Percentiles rank a stretch among this genome's conserved stretches.
Conservation (phyloP, 2,888 invertebrate genomes). For the Lycophotia porphyrea region DNA sequence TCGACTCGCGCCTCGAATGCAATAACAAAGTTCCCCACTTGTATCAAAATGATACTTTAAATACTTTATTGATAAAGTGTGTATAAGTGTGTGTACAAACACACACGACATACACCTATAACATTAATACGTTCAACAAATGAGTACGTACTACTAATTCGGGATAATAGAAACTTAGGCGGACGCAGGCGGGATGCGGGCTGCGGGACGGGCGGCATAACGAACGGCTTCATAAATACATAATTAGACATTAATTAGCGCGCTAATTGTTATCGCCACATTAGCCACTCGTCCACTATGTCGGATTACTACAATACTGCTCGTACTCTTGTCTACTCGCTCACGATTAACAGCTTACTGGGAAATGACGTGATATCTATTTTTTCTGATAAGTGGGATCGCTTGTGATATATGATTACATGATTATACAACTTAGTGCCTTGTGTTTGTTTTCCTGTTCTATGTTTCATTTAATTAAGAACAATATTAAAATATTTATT, state of each 20-base stretch:
- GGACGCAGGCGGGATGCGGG: background rate
- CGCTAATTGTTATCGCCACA: slow-evolving; percentile 39
- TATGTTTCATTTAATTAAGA: background rate
- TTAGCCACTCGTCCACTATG: slow-evolving; percentile 11
- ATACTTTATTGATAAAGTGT: too few species aligned
- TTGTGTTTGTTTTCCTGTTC: background rate
- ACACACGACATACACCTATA: slow-evolving; percentile 14
- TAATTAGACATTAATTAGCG: slow-evolving; percentile 43
- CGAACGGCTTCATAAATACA: slow-evolving; percentile 50
- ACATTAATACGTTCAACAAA: slow-evolving; percentile 23
- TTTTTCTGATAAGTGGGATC: background rate
- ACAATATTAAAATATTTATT: background rate
- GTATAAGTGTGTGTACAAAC: too few species aligned
- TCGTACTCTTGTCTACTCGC: background rate
- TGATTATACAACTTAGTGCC: too few species aligned
- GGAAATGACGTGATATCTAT: background rate
- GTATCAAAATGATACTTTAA: too few species aligned
- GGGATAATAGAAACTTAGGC: slow-evolving; percentile 41
- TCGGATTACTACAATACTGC: slow-evolving; percentile 20
- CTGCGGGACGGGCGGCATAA: background rate
- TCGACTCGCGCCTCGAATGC: too few species aligned
- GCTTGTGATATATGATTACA: too few species aligned
- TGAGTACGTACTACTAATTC: slow-evolving; percentile 29
- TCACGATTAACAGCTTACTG: slow-evolving; percentile 2
- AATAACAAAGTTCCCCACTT: too few species aligned